Evolutionary conservation across 1,140 invertebrate species (phyloP), one percentile per base, ranked within the genome.

Genomic region (Kradibia gibbosae): DNA sequence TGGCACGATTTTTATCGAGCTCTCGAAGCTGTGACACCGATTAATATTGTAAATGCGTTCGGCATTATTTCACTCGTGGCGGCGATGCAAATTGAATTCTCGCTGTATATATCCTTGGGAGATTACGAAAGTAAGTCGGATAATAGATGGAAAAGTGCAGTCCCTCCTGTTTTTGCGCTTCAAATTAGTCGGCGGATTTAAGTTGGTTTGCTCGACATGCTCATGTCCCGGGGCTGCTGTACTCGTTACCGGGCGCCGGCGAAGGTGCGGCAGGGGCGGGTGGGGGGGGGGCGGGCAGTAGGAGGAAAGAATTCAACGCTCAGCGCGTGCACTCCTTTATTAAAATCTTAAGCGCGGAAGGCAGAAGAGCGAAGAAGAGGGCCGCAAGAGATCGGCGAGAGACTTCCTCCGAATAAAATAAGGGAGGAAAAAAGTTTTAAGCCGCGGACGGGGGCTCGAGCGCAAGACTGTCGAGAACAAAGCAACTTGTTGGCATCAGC

Each of bases 401-500:
- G 34, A 5, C 31, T 45, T 48, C 36, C 20, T 42, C 31, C 22
- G 17, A 4, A 5, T 5, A 20, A 48, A 71, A 71, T 48, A 17
- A 48, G 28, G 45, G 55, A 50, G 34, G 31, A 45, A 70, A 78
- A 78, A 79, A 71, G 31, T 78, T 78, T 75, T 57, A 60, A 53
- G 73, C 53, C 50, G 42, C 28, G 74, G n/a, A 76, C 1, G 28
- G 67, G 60, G 36, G 25, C 53, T 60, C 31, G 55, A 8, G 70
- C n/a, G 45, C 5, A 72, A 79, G 70, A 73, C 45, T 60, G 67
- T 72, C 50, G 73, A 57, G 74, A 81, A 81, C 62, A 77, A 78
- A 79, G 81, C 81, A 78, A 78, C 70, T 82, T 82, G 76, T 78
- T 79, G 81, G 81, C 81, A 79, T 82, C 81, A 82, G 81, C 70